phyloP scores from a whole-genome alignment of 1,140 invertebrate species.

The Gonatopus flavifemur region DNA sequence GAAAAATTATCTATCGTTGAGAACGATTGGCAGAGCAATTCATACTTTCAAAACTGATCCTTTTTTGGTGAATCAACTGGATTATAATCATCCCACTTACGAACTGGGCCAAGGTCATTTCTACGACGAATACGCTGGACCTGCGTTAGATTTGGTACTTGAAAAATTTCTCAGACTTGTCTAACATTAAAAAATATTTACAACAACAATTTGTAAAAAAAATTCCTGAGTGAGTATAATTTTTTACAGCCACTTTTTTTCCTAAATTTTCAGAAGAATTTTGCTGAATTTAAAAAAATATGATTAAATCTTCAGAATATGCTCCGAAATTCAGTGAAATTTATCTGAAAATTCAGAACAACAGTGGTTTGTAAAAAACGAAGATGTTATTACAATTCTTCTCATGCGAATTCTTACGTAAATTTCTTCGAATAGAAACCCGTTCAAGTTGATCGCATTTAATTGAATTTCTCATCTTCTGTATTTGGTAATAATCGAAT shows the following conservation, averaged over 20 bases:
- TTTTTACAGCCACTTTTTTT: neutral
- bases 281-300: neutral
- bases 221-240: neutral
- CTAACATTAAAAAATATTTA: neutral
- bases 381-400: too few relatives aligned
- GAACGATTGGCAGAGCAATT: neutral
- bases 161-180: neutral
- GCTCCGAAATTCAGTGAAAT: too few relatives aligned
- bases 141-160: constrained; percentile 49
- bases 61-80: constrained; percentile 19
- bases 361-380: too few relatives aligned
- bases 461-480: too few relatives aligned
- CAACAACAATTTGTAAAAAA: neutral
- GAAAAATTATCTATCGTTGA: neutral
- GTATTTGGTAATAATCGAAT: too few relatives aligned
- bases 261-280: neutral
- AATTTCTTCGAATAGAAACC: too few relatives aligned
- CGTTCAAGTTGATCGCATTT: too few relatives aligned
- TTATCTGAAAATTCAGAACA: too few relatives aligned
- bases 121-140: constrained; percentile 43
- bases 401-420: too few relatives aligned
- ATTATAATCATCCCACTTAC: constrained; percentile 19
- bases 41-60: constrained; percentile 8
- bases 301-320: neutral
- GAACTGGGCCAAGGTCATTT: constrained; percentile 14